These are phyloP conservation scores for Tragelaphus oryx DNA, from an alignment of 2,797 vertebrate genomes.

Conservation along the genomic window DNA sequence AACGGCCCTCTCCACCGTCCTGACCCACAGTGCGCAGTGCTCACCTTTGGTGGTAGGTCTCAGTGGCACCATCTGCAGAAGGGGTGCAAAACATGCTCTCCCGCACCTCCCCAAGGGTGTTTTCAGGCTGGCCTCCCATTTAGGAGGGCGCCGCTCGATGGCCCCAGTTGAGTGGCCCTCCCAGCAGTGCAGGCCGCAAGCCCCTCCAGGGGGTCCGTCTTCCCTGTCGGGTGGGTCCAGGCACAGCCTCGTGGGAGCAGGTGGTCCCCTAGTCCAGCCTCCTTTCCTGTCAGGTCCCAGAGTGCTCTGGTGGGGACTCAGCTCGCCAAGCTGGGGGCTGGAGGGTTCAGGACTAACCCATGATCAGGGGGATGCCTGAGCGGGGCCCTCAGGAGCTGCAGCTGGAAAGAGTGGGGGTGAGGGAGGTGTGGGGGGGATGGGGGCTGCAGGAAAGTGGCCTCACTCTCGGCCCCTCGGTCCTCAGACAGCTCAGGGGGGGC, in stretches of 20 bases:
- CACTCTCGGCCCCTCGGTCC: not conserved
- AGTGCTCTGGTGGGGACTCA: not conserved
- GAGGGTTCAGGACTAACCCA: not conserved
- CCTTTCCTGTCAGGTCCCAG: no score
- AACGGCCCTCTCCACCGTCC: not conserved
- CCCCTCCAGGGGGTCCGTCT: not conserved
- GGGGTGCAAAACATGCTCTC: not conserved
- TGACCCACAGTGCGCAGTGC: rapidly evolving
- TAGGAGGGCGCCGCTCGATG: rapidly evolving
- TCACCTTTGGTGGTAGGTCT: not conserved
- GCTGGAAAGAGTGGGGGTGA: no score
- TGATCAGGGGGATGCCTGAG: not conserved
- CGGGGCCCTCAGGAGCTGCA: not conserved
- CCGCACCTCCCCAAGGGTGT: not conserved
- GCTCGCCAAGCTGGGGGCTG: not conserved
- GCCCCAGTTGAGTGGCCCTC: not conserved
- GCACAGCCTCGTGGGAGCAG: not conserved
- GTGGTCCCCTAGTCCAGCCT: no score
- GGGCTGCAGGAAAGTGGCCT: not conserved
- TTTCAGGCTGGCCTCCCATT: not conserved
- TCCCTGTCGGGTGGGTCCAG: not conserved
- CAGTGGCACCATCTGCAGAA: not conserved
- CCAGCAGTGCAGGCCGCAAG: not conserved
- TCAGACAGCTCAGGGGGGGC: not conserved
- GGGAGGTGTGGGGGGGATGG: not conserved